phyloP scores from a whole-genome alignment of 92 coral and sea anemone species.

The Actinernus sp. region DNA sequence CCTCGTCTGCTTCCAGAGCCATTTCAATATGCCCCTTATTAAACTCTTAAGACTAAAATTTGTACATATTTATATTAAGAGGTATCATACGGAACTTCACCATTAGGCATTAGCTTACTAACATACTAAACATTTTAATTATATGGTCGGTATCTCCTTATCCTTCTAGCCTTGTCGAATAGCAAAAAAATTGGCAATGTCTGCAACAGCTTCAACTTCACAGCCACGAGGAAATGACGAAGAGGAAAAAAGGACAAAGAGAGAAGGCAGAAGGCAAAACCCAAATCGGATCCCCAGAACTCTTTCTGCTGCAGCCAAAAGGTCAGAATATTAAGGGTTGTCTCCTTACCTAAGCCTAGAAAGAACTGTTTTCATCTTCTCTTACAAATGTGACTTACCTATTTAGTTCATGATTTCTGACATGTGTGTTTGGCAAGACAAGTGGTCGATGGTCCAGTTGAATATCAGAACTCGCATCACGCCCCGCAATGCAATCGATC shows the following conservation, averaged over 20 bases:
- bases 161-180: no score
- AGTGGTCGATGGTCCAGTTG: conserved; percentile 36
- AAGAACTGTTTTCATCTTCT: conserved; percentile 22
- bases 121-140: no score
- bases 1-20: no score
- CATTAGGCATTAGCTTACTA: no score
- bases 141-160: no score
- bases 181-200: no score
- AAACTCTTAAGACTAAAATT: no score
- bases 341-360: conserved; percentile 1
- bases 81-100: no score
- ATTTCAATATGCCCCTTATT: no score
- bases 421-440: conserved; percentile 23
- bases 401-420: conserved; percentile 12
- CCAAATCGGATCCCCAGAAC: conserved; percentile 38
- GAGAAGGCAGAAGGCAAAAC: conserved; percentile 44
- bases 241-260: conserved; percentile 26
- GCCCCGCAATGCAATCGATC: conserved; percentile 47
- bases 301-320: conserved; percentile 64
- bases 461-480: conserved; percentile 41
- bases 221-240: conserved; percentile 4
- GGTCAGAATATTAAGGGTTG: no score
- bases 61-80: no score
- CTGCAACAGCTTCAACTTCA: conserved; percentile 3
- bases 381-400: conserved; percentile 8